A percentile compares a stretch with the other conserved stretches of the same genome.
Evolutionary conservation across 2,888 invertebrate genomes (phyloP).

Genomic region (Oeneis ivallda): DNA sequence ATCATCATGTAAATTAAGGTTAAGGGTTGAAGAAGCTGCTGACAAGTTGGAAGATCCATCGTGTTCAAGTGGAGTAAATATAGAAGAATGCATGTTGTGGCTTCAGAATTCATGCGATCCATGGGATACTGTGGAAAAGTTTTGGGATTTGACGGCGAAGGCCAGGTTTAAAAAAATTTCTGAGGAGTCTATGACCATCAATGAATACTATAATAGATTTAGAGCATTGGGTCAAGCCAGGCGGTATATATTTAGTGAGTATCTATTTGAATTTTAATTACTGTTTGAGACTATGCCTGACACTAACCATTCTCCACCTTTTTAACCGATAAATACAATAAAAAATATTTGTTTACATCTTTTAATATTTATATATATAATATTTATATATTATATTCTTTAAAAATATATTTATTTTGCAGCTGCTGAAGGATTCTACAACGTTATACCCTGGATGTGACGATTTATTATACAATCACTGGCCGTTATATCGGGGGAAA

Average conservation of each 20-base stretch:
- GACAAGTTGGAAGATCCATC: too few species aligned
- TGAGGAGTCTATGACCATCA: conserved; percentile 7
- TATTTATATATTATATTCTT: too few species aligned
- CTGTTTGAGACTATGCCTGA: conserved; percentile 5
- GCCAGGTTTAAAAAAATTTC: not conserved
- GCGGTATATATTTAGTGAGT: conserved; percentile 5
- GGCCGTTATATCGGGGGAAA: conserved; percentile 5
- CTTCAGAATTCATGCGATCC: conserved; percentile 4
- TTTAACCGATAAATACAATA: conserved; percentile 1
- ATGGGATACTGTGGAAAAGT: conserved; percentile 5
- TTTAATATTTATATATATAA: too few species aligned
- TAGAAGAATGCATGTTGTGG: conserved; percentile 7
- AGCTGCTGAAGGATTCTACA: conserved; percentile 4
- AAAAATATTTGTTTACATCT: conserved; percentile 4
- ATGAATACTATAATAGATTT: conserved; percentile 3
- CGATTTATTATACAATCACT: conserved; percentile 1
- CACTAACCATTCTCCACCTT: conserved; percentile 7
- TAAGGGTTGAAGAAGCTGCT: not conserved
- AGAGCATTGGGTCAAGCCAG: conserved; percentile 4
- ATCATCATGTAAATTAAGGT: conserved; percentile 4
- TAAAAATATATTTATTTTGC: conserved; percentile 3
- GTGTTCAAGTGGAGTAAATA: not conserved
- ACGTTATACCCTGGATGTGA: conserved; percentile 5
- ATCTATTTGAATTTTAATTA: conserved; percentile 4
- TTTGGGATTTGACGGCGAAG: conserved; percentile 3